A percentile compares a stretch with the other conserved stretches of the same genome.
Conservation (phyloP, 2,888 invertebrate species). For the Lampropteryx suffumata region DNA sequence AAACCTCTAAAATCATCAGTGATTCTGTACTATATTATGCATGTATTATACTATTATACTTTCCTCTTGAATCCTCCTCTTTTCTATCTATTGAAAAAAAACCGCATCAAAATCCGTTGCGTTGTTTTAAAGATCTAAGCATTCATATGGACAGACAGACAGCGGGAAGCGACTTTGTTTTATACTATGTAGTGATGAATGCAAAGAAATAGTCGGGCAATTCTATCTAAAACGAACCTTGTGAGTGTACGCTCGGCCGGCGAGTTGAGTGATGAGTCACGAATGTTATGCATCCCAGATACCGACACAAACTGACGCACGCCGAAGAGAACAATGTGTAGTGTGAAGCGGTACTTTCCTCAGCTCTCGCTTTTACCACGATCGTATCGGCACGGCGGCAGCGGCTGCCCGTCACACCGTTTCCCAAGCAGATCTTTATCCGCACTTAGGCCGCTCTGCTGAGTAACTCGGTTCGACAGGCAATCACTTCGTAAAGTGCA, state of each 20-base stretch:
- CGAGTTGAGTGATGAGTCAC: conserved; percentile 36
- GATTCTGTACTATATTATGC: too few species aligned
- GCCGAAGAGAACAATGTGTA: conserved; percentile 44
- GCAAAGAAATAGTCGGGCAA: conserved; percentile 10
- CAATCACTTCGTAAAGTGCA: conserved; percentile 78
- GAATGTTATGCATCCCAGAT: conserved; percentile 30
- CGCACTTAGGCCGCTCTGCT: conserved; percentile 60
- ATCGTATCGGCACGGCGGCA: conserved; percentile 39
- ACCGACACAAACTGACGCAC: conserved; percentile 28
- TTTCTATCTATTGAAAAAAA: too few species aligned
- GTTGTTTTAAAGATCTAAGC: too few species aligned
- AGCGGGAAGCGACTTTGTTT: too few species aligned
- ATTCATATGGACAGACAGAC: too few species aligned
- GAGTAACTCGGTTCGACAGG: conserved; percentile 74
- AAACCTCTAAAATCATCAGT: too few species aligned
- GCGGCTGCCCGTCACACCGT: conserved; percentile 45
- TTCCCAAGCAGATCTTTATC: conserved; percentile 61
- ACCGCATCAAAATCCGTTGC: too few species aligned
- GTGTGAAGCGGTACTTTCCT: conserved; percentile 43
- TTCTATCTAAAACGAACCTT: conserved; percentile 26
- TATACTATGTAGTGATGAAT: neutral
- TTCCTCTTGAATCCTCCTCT: too few species aligned
- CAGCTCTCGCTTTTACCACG: conserved; percentile 46
- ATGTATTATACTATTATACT: too few species aligned
- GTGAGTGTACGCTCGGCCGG: conserved; percentile 15